These are phyloP conservation scores for Entosphenus tridentatus DNA, from an alignment of 2,113 vertebrate genomes.

Conservation along the genomic window DNA sequence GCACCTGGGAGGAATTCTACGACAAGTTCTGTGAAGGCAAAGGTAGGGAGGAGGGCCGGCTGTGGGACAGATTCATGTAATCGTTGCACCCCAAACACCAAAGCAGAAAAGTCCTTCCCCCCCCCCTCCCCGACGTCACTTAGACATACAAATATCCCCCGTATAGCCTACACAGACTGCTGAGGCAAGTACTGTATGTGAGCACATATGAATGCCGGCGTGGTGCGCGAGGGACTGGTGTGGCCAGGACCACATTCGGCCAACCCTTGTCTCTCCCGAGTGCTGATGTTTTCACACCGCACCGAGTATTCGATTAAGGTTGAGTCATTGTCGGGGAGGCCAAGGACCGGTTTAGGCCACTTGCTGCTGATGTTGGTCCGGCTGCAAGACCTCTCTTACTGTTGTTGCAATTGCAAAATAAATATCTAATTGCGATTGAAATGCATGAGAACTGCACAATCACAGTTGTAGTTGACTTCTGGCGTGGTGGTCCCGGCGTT, in stretches of 20 bases:
- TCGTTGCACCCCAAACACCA: neutral
- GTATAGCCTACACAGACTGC: neutral
- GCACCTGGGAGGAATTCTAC: conserved; percentile 34
- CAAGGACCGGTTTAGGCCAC: no score
- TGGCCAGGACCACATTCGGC: no score
- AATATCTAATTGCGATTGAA: no score
- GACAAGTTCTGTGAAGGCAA: conserved; percentile 26
- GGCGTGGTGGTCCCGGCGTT: neutral
- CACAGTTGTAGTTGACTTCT: neutral
- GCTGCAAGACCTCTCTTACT: neutral
- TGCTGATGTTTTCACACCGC: no score
- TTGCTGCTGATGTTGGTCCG: neutral
- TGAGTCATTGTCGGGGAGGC: no score
- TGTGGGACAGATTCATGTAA: neutral
- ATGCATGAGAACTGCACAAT: neutral
- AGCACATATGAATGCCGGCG: neutral
- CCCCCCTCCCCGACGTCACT: neutral
- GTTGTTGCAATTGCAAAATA: neutral
- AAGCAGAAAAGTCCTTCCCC: neutral
- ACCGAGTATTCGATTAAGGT: no score
- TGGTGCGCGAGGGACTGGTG: no score
- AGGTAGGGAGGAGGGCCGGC: conserved; percentile 15
- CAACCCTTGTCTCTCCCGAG: no score
- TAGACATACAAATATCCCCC: neutral
- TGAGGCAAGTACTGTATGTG: conserved; percentile 10